Conservation (phyloP, 2,888 invertebrate species). For the Baronia brevicornis region DNA sequence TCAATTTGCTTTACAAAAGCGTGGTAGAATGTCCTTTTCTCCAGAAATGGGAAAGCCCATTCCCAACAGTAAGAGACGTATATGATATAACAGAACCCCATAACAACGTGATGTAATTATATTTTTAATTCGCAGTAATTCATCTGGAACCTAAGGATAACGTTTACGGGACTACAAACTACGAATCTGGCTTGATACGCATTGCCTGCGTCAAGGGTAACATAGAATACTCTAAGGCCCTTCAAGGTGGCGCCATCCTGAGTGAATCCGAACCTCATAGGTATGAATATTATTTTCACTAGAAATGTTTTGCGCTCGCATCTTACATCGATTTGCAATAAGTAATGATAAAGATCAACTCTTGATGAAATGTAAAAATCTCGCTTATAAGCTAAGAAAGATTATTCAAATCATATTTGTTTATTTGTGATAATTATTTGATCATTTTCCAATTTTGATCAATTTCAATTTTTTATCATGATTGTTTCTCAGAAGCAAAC, state of each 20-base stretch:
- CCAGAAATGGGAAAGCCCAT: not conserved
- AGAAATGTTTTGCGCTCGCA: no score
- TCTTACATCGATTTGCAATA: no score
- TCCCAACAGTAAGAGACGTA: not conserved
- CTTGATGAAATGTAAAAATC: no score
- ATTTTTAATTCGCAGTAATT: constrained; percentile 63
- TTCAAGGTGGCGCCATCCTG: constrained; percentile 55
- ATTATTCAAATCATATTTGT: no score
- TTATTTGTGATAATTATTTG: no score
- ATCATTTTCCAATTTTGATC: no score
- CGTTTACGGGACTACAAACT: constrained; percentile 76
- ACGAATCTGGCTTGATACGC: constrained; percentile 82
- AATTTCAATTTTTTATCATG: no score
- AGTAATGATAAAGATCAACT: no score
- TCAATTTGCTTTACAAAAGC: no score
- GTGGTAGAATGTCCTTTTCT: not conserved
- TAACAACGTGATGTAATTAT: not conserved
- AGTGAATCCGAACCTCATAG: constrained; percentile 58
- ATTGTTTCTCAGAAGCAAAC: no score
- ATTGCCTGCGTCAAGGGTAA: constrained; percentile 83
- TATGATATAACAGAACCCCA: not conserved
- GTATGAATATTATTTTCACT: no score
- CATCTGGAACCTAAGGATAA: constrained; percentile 78
- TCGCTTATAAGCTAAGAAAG: no score
- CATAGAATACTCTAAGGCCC: constrained; percentile 43